These are phyloP conservation scores for Tetanocera ferruginea DNA, from an alignment of 2,888 invertebrate genomes.

Conservation along the genomic window DNA sequence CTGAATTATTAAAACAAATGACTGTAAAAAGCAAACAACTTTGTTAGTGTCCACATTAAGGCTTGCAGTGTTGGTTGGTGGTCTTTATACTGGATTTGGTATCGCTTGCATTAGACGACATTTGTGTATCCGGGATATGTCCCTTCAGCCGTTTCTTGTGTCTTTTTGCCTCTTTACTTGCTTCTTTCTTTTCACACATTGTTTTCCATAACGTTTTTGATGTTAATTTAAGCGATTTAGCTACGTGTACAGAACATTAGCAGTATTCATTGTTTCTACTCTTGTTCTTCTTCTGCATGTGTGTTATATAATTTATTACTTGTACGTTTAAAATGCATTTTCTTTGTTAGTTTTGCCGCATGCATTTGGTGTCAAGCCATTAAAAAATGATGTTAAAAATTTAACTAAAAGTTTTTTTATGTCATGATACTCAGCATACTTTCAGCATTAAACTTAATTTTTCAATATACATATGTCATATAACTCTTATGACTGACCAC, in stretches of 20 bases:
- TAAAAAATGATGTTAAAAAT: no score
- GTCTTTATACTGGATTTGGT: not conserved
- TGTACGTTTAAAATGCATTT: not conserved
- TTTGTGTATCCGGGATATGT: not conserved
- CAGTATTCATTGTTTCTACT: not conserved
- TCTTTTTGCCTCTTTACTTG: not conserved
- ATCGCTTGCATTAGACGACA: constrained; percentile 6
- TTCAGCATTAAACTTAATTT: no score
- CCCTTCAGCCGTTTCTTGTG: not conserved
- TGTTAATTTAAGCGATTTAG: constrained; percentile 13
- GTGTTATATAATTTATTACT: not conserved
- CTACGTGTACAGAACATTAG: not conserved
- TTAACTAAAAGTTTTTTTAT: no score
- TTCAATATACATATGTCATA: no score
- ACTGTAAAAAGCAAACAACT: constrained; percentile 20
- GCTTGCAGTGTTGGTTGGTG: not conserved
- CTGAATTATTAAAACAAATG: constrained; percentile 42
- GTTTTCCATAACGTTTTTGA: not conserved
- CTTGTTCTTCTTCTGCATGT: not conserved
- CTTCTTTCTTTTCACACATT: not conserved
- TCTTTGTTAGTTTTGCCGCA: no score
- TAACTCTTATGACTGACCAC: no score
- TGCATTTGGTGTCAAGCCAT: no score
- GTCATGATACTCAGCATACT: no score
- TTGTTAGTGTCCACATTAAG: not conserved